These are phyloP conservation scores for Furcula furcula DNA, from an alignment of 2,888 invertebrate species.

Conservation along the genomic window DNA sequence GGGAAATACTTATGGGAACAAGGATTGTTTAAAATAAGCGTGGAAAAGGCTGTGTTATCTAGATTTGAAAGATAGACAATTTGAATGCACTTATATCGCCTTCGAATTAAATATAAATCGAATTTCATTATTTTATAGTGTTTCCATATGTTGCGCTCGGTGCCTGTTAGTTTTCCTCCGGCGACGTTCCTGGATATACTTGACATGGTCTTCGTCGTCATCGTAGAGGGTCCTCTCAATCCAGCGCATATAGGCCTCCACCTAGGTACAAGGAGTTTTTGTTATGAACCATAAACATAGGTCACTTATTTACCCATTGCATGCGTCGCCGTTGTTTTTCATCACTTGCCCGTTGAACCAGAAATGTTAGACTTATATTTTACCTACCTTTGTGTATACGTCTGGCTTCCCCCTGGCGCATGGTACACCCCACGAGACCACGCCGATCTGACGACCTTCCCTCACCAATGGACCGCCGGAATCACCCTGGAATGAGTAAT, in stretches of 20 bases:
- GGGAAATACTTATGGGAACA: too few relatives aligned
- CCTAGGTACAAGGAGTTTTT: conserved; percentile 49
- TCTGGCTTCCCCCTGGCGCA: conserved; percentile 77
- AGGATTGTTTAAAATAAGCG: too few relatives aligned
- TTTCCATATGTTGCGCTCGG: conserved; percentile 8
- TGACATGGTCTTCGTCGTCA: conserved; percentile 65
- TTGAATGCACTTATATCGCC: too few relatives aligned
- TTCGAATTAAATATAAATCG: too few relatives aligned
- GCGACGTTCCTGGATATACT: conserved; percentile 26
- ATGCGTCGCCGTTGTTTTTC: too few relatives aligned
- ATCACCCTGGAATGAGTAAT: conserved; percentile 71
- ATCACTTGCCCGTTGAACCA: neutral
- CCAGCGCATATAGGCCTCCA: conserved; percentile 72
- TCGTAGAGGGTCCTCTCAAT: conserved; percentile 68
- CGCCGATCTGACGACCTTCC: conserved; percentile 70
- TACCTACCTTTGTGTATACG: conserved; percentile 67
- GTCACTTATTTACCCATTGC: too few relatives aligned
- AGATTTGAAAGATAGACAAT: too few relatives aligned
- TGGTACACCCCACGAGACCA: conserved; percentile 77
- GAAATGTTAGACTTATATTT: neutral
- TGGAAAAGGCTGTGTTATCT: too few relatives aligned
- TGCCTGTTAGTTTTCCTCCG: conserved; percentile 46
- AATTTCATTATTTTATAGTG: too few relatives aligned
- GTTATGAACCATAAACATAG: too few relatives aligned
- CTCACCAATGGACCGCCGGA: conserved; percentile 78